Evolutionary conservation across 1,140 invertebrate species (phyloP).

Genomic region (Drosophila pallidifrons): DNA sequence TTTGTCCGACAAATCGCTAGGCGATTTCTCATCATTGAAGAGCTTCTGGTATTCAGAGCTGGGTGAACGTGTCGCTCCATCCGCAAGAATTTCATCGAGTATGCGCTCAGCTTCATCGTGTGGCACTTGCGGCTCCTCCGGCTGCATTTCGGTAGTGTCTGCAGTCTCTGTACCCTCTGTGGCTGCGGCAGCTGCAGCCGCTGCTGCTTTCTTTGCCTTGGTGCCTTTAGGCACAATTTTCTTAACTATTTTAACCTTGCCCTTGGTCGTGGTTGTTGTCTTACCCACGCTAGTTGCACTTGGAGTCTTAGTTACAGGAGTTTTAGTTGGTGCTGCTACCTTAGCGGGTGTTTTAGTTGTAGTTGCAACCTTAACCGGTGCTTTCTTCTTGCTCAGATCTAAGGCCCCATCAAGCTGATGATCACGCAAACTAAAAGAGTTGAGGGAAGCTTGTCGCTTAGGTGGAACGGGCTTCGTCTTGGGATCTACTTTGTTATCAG

Average conservation of each 20-base stretch:
- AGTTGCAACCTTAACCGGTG: background rate
- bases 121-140: conserved; percentile 12
- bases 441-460: conserved; percentile 60
- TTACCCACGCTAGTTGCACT: conserved; percentile 44
- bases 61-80: conserved; percentile 66
- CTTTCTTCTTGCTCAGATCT: conserved; percentile 72
- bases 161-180: background rate
- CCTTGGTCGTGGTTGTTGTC: conserved; percentile 54
- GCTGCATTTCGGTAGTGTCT: background rate
- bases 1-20: conserved; percentile 81
- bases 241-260: conserved; percentile 74
- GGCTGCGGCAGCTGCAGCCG: conserved; percentile 33
- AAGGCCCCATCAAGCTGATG: conserved; percentile 81
- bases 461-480: conserved; percentile 55
- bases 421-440: conserved; percentile 72
- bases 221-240: conserved; percentile 80
- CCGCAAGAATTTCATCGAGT: conserved; percentile 73
- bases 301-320: background rate
- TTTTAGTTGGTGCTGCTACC: background rate
- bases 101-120: conserved; percentile 75
- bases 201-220: conserved; percentile 71
- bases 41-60: conserved; percentile 77
- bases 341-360: conserved; percentile 16
- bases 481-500: background rate
- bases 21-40: conserved; percentile 79